These are phyloP conservation scores for Ramphastos sulfuratus DNA, from an alignment of 2,113 vertebrate genomes.

Conservation along the genomic window DNA sequence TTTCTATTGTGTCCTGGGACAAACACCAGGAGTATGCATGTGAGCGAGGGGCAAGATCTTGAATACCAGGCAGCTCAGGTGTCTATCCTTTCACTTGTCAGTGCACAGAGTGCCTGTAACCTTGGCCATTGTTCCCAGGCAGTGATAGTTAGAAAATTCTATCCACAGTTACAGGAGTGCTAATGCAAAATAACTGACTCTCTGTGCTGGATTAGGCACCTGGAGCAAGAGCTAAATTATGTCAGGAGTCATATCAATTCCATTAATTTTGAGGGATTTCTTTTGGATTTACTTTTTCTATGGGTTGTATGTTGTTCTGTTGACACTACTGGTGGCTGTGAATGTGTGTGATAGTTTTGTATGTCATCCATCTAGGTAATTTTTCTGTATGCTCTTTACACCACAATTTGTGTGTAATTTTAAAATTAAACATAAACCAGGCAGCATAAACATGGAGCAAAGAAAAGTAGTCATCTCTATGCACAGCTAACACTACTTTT, in stretches of 20 bases:
- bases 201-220: background rate
- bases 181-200: background rate
- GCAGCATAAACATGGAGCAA: background rate
- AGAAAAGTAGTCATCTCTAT: background rate
- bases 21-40: background rate
- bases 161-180: background rate
- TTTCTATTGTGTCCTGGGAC: background rate
- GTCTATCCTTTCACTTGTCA: background rate
- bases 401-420: background rate
- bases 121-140: background rate
- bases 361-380: background rate
- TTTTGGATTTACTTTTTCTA: background rate
- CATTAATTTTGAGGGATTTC: background rate
- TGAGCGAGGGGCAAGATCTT: background rate
- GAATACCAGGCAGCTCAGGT: background rate
- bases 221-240: background rate
- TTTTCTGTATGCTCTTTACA: background rate
- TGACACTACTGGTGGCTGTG: background rate
- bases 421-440: background rate
- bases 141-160: background rate
- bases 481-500: background rate
- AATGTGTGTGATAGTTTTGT: background rate
- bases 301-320: background rate
- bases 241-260: background rate
- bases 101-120: background rate